Percentiles rank a stretch among this genome's conserved stretches.
phyloP scores from a whole-genome alignment of 2,113 vertebrate genomes.

The Acrocephalus arundinaceus region DNA sequence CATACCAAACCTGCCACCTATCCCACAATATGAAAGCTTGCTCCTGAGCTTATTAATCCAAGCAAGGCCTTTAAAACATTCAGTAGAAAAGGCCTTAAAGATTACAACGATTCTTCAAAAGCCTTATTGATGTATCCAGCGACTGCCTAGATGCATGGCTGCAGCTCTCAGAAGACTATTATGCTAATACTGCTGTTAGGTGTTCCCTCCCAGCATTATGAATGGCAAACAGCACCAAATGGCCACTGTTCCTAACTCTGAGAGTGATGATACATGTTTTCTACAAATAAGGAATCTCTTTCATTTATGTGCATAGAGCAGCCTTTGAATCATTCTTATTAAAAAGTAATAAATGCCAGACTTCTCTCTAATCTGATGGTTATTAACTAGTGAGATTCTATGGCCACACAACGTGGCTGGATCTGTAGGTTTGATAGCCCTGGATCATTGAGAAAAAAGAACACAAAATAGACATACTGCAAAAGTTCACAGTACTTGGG shows the following conservation, averaged over 20 bases:
- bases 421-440: not conserved
- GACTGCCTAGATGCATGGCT: not conserved
- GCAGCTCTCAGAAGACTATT: not conserved
- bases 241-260: not conserved
- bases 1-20: not conserved
- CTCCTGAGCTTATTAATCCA: conserved; percentile 8
- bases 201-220: not conserved
- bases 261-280: not conserved
- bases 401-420: not conserved
- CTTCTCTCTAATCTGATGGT: not conserved
- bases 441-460: not conserved
- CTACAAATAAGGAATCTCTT: not conserved
- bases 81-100: not conserved
- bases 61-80: not conserved
- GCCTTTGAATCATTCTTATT: not conserved
- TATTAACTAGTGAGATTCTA: not conserved
- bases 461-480: not conserved
- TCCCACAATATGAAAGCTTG: not conserved
- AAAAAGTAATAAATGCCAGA: not conserved
- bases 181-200: not conserved
- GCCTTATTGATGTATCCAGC: not conserved
- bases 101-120: not conserved
- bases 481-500: not conserved
- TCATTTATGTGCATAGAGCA: not conserved
- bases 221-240: not conserved